These are phyloP conservation scores for Helarctos malayanus DNA, from an alignment of 2,797 vertebrate genomes.

Conservation along the genomic window DNA sequence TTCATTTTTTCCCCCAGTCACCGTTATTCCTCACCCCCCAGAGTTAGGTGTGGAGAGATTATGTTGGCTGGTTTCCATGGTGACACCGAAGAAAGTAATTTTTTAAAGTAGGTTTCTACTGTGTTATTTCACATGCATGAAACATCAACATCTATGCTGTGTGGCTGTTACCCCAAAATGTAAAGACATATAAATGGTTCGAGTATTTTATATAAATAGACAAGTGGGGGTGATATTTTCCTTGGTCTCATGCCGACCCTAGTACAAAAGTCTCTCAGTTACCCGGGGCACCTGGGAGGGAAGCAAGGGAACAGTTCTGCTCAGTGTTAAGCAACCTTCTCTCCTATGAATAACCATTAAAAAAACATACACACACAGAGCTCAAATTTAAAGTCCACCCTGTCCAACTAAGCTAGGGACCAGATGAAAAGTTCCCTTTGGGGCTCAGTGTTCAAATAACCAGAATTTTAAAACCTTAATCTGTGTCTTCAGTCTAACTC, in stretches of 20 bases:
- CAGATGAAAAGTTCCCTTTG: slow-evolving; percentile 76
- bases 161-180: slow-evolving; percentile 83
- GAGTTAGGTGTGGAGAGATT: slow-evolving; percentile 85
- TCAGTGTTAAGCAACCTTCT: slow-evolving; percentile 85
- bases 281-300: slow-evolving; percentile 86
- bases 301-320: slow-evolving; percentile 64
- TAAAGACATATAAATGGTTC: slow-evolving; percentile 82
- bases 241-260: slow-evolving; percentile 86
- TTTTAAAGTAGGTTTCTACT: slow-evolving; percentile 87
- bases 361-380: slow-evolving; percentile 71
- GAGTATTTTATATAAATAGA: slow-evolving; percentile 86
- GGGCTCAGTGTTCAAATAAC: slow-evolving; percentile 76
- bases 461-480: slow-evolving; percentile 75
- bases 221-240: slow-evolving; percentile 87
- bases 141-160: slow-evolving; percentile 85
- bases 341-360: slow-evolving; percentile 86
- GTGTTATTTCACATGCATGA: slow-evolving; percentile 87
- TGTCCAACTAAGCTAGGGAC: slow-evolving; percentile 58
- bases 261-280: slow-evolving; percentile 90
- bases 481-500: slow-evolving; percentile 76
- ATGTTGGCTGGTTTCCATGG: slow-evolving; percentile 88
- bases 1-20: slow-evolving; percentile 72
- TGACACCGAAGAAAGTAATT: slow-evolving; percentile 88
- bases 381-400: slow-evolving; percentile 15
- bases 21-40: slow-evolving; percentile 82